Conservation (phyloP, 1,140 invertebrate species). For the Ceratosolen solmsi region DNA sequence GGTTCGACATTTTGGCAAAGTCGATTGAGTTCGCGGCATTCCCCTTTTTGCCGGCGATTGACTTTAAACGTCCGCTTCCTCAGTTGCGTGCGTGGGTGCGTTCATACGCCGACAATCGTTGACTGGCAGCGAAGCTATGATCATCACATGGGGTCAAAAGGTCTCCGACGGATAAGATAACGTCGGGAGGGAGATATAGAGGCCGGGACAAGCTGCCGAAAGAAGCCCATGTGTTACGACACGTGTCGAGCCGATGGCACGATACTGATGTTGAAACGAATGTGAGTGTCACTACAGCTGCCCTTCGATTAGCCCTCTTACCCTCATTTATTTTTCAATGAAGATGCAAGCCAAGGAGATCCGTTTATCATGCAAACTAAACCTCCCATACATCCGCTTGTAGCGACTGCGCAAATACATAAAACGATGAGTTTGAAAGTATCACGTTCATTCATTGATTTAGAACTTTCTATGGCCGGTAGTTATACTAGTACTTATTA, state of each 20-base stretch:
- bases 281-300: neutral
- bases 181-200: neutral
- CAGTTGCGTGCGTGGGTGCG: conserved; percentile 2
- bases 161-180: conserved; percentile 38
- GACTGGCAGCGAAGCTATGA: neutral
- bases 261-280: neutral
- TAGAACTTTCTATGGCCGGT: too few species aligned
- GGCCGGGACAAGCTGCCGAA: neutral
- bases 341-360: neutral
- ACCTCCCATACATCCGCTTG: neutral
- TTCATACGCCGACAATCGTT: neutral
- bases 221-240: neutral
- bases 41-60: neutral
- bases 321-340: neutral
- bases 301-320: neutral
- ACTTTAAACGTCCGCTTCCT: conserved; percentile 20
- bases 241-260: neutral
- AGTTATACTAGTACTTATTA: too few species aligned
- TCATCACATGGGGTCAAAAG: conserved; percentile 22
- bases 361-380: neutral
- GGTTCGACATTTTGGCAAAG: neutral
- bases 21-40: neutral
- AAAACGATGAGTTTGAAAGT: too few species aligned
- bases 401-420: neutral
- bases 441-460: too few species aligned